These are phyloP conservation scores for Gerris buenoi DNA, from an alignment of 1,140 invertebrate genomes.

Conservation along the genomic window DNA sequence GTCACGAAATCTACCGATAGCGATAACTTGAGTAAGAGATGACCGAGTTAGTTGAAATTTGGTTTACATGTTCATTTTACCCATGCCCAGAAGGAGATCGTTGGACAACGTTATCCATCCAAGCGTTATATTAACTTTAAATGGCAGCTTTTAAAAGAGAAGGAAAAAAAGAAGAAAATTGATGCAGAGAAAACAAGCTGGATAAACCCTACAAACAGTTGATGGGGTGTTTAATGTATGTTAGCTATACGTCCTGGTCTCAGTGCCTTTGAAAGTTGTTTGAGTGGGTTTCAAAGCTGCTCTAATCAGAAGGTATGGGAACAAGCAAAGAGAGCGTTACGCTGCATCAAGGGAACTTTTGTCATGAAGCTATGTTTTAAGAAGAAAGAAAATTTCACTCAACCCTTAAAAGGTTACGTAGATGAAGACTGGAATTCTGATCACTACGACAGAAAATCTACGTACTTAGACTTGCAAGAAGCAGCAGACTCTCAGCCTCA, in stretches of 20 bases:
- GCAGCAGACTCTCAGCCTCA: neutral
- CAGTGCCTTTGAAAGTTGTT: neutral
- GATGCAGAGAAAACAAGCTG: too few species aligned
- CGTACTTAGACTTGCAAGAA: conserved; percentile 1
- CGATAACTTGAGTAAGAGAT: too few species aligned
- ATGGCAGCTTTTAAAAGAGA: too few species aligned
- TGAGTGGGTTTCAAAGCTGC: neutral
- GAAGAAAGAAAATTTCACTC: neutral
- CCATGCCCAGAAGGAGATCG: too few species aligned
- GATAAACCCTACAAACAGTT: too few species aligned
- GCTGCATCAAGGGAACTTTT: neutral
- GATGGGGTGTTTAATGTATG: too few species aligned
- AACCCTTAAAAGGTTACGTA: neutral
- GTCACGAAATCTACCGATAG: too few species aligned
- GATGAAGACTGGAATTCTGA: neutral
- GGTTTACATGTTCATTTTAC: too few species aligned
- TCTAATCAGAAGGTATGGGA: neutral
- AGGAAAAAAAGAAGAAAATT: too few species aligned
- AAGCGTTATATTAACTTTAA: too few species aligned
- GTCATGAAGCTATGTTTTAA: neutral
- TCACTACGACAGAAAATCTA: neutral
- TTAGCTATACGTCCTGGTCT: neutral
- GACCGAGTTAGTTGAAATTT: too few species aligned
- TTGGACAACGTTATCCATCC: too few species aligned
- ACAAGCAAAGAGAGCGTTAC: neutral